Evolutionary conservation across 2,888 invertebrate genomes (phyloP).

Genomic region (Neoscelio sp.): DNA sequence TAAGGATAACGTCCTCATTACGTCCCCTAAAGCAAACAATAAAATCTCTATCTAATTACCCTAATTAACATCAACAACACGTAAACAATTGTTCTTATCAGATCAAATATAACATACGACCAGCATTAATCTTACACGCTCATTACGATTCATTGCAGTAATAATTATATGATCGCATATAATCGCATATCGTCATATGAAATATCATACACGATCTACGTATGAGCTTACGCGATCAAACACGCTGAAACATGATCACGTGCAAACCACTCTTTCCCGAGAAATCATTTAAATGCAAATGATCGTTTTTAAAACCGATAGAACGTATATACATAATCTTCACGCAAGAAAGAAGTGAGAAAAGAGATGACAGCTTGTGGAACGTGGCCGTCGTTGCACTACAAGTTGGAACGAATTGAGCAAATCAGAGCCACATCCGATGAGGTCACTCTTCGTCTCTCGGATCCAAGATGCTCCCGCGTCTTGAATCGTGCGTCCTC

Average conservation of each 20-base stretch:
- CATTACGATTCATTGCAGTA: constrained; percentile 11
- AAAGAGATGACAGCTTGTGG: constrained; percentile 63
- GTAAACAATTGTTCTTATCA: constrained; percentile 31
- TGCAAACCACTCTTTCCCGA: constrained; percentile 3
- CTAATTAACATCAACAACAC: background rate
- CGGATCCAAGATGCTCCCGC: constrained; percentile 70
- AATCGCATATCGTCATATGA: constrained; percentile 10
- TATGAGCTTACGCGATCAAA: constrained; percentile 5
- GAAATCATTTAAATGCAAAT: constrained; percentile 48
- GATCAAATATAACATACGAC: constrained; percentile 12
- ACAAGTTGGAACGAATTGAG: constrained; percentile 81
- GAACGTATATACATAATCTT: background rate
- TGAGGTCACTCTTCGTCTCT: constrained; percentile 79
- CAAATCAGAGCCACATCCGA: constrained; percentile 82
- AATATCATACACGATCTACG: constrained; percentile 9
- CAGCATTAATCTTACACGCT: constrained; percentile 29
- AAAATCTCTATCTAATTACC: constrained; percentile 28
- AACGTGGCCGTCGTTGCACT: constrained; percentile 62
- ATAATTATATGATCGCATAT: constrained; percentile 33
- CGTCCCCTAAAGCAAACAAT: too few relatives aligned
- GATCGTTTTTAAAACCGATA: constrained; percentile 16
- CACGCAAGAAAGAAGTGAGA: constrained; percentile 18
- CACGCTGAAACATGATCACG: background rate
- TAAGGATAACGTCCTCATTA: too few relatives aligned
- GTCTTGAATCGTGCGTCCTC: constrained; percentile 49